Base-by-base conservation (phyloP, 92 coral and sea anemone species). In the Metridium senile region DNA sequence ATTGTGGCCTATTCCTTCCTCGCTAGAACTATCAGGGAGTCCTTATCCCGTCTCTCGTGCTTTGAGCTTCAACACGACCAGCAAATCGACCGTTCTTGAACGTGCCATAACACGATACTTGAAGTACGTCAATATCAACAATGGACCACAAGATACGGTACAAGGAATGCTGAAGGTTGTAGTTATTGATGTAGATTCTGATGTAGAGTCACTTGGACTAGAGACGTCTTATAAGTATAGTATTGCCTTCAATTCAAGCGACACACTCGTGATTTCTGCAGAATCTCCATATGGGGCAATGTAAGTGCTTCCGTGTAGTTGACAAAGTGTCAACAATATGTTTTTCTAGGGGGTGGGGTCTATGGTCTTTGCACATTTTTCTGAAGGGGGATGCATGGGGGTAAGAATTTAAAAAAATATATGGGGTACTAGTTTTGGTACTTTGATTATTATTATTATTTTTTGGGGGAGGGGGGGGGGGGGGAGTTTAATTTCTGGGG, bases 61-160 rank as follows among this genome's bases (percentile, higher is more conserved):
- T 13, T 88, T 91, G 54, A 85, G 75, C 25, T 68, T 91, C 47
- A 33, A 74, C 33, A 81, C 93, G 0, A 31, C 82, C 2, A 84
- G 93, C 1, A 77, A 34, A 54, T 91, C 97, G 7, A 81, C 66
- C 58, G 59, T 91, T 13, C 88, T 91, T 1, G 87, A 70, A 51
- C 88, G 87, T 4, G 97, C 93, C 26, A 85, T 91, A 7, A 91
- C 90, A 27, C 85, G 97, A 47, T 91, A 91, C 58, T 82, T 88
- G 56, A 88, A 84, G 65, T 84, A 84, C 71, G 84, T 91, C 35
- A 58, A 70, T 25, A 67, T 79, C 10, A 19, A 69, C 0, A 22
- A 64, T 51, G 63, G 39, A 29, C 23, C 45, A 1, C 45, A 79
- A 46, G 74, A 72, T 21, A 34, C 54, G 31, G 34, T 46, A 18